A percentile compares a stretch with the other conserved stretches of the same genome.
Evolutionary conservation across 2,888 invertebrate species (phyloP).

Genomic region (Alitta virens): DNA sequence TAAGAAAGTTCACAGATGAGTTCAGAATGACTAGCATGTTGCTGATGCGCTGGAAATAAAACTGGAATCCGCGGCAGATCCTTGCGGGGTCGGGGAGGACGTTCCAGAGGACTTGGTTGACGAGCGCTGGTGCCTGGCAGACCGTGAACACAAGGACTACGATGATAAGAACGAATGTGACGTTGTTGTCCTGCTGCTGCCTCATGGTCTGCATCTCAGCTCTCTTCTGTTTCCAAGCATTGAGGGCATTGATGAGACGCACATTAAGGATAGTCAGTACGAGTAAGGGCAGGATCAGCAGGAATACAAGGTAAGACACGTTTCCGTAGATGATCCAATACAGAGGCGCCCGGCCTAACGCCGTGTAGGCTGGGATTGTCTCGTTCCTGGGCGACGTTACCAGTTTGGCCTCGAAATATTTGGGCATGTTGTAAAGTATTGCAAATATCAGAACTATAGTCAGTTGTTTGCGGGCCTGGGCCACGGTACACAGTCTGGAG

Average conservation of each 20-base stretch:
- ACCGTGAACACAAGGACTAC: conserved; percentile 32
- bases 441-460: conserved; percentile 22
- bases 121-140: conserved; percentile 31
- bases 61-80: conserved; percentile 33
- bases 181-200: conserved; percentile 34
- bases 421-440: conserved; percentile 27
- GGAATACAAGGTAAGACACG: conserved; percentile 29
- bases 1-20: conserved; percentile 31
- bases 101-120: conserved; percentile 33
- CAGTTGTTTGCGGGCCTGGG: conserved; percentile 29
- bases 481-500: conserved; percentile 27
- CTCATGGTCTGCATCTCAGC: conserved; percentile 28
- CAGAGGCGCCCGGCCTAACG: conserved; percentile 10
- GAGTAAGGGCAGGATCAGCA: conserved; percentile 29
- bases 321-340: conserved; percentile 25
- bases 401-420: conserved; percentile 21
- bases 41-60: conserved; percentile 28
- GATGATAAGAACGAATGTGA: conserved; percentile 33
- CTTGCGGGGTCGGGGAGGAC: conserved; percentile 22
- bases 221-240: conserved; percentile 24
- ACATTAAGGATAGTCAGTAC: conserved; percentile 30
- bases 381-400: not conserved
- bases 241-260: conserved; percentile 30
- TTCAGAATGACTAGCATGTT: conserved; percentile 31
- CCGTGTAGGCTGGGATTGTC: conserved; percentile 2